A percentile compares a stretch with the other conserved stretches of the same genome.
phyloP scores from a whole-genome alignment of 2,888 invertebrate genomes.

The Drosophila cracens region DNA sequence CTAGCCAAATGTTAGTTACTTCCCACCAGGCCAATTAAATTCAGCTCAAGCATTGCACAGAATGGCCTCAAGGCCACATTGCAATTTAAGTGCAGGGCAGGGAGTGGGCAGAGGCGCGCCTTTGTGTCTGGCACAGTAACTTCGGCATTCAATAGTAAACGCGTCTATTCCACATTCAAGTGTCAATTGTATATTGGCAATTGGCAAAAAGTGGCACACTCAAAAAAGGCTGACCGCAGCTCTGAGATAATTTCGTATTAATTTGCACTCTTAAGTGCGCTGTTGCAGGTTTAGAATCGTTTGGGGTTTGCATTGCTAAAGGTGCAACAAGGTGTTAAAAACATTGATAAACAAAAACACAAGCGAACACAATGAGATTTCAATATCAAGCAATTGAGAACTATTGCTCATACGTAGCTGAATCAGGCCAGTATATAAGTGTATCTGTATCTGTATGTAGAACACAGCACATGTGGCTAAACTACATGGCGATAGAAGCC shows the following conservation, averaged over 20 bases:
- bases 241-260: conserved; percentile 51
- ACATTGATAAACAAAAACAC: conserved; percentile 41
- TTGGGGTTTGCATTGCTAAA: background rate
- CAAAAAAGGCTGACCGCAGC: conserved; percentile 5
- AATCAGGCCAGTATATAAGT: background rate
- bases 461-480: conserved; percentile 1
- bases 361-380: conserved; percentile 28
- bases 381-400: conserved; percentile 34
- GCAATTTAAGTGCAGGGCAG: background rate
- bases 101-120: conserved; percentile 19
- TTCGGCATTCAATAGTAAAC: conserved; percentile 27
- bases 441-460: conserved; percentile 7
- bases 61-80: conserved; percentile 36
- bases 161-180: conserved; percentile 29
- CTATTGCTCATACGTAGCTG: conserved; percentile 19
- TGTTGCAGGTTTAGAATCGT: background rate
- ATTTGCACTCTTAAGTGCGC: conserved; percentile 55
- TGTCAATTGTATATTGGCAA: conserved; percentile 25
- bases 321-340: conserved; percentile 52
- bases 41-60: conserved; percentile 39
- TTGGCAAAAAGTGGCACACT: conserved; percentile 25
- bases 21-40: conserved; percentile 53
- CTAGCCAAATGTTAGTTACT: conserved; percentile 16
- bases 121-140: conserved; percentile 41
- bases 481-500: conserved; percentile 8